Conservation (phyloP, 1,140 invertebrate species). For the Trinorchestia longiramus region DNA sequence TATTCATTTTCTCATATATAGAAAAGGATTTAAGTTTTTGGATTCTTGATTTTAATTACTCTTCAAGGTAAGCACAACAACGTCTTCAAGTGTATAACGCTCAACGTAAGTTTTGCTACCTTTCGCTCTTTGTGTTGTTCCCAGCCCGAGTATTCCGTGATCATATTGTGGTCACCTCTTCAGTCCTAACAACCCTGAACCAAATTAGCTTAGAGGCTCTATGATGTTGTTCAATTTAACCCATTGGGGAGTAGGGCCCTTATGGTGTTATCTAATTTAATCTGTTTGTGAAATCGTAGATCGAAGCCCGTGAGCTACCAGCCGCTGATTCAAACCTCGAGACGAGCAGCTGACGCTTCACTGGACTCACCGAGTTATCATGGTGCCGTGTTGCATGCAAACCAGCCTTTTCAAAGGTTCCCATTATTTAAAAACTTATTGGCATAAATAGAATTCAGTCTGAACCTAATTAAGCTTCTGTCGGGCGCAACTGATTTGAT, state of each 20-base stretch:
- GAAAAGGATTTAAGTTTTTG: no score
- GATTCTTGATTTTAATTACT: neutral
- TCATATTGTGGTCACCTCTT: neutral
- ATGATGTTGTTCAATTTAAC: neutral
- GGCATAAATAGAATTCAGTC: no score
- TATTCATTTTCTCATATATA: no score
- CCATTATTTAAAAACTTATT: no score
- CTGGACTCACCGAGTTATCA: neutral
- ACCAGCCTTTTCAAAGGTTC: no score
- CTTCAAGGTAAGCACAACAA: neutral
- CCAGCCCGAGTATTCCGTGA: neutral
- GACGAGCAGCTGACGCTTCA: neutral
- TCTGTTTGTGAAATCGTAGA: neutral
- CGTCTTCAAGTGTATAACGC: neutral
- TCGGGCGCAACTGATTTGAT: no score
- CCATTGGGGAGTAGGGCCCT: no score
- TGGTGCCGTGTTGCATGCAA: neutral
- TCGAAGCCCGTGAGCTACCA: neutral
- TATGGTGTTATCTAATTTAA: neutral
- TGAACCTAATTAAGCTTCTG: no score
- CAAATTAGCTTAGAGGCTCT: neutral
- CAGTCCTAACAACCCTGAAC: neutral
- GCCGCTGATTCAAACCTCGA: neutral
- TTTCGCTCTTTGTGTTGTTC: neutral
- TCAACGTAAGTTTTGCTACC: neutral